Evolutionary conservation across 2,113 vertebrate genomes (phyloP).

Genomic region (Anser cygnoides): DNA sequence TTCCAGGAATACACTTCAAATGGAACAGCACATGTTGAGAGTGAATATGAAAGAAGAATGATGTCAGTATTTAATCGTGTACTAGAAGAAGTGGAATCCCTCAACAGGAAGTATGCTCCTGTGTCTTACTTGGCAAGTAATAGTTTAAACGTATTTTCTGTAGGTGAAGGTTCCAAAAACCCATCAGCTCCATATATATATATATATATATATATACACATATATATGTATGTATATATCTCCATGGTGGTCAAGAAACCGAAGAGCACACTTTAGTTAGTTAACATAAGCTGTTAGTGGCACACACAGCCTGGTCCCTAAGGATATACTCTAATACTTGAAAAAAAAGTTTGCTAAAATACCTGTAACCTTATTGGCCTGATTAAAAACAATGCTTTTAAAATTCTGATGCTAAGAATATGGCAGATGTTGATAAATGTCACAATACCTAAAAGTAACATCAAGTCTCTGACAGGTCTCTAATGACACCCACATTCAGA

Average conservation of each 20-base stretch:
- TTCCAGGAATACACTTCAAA: slow-evolving; percentile 89
- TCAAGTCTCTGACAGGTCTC: not conserved
- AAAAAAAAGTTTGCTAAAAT: not conserved
- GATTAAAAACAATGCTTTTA: not conserved
- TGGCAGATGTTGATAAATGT: not conserved
- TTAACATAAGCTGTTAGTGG: not conserved
- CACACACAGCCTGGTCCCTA: not conserved
- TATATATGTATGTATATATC: too few relatives aligned
- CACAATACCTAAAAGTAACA: not conserved
- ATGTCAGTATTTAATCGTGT: slow-evolving; percentile 92
- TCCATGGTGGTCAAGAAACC: not conserved
- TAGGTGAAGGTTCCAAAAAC: not conserved
- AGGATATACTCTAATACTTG: not conserved
- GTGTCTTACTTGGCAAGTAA: slow-evolving; percentile 92
- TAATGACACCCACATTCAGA: fast-evolving
- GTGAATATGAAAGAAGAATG: slow-evolving; percentile 94
- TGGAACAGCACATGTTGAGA: slow-evolving; percentile 87
- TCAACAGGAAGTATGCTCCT: slow-evolving; percentile 92
- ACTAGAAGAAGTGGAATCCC: slow-evolving; percentile 91
- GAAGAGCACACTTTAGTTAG: not conserved
- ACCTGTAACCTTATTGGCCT: not conserved
- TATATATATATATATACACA: too few relatives aligned
- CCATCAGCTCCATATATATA: fast-evolving
- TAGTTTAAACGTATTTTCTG: not conserved
- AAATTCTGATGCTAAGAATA: not conserved